Evolutionary conservation across 2,888 invertebrate species (phyloP).

Genomic region (Melinaea marsaeus): DNA sequence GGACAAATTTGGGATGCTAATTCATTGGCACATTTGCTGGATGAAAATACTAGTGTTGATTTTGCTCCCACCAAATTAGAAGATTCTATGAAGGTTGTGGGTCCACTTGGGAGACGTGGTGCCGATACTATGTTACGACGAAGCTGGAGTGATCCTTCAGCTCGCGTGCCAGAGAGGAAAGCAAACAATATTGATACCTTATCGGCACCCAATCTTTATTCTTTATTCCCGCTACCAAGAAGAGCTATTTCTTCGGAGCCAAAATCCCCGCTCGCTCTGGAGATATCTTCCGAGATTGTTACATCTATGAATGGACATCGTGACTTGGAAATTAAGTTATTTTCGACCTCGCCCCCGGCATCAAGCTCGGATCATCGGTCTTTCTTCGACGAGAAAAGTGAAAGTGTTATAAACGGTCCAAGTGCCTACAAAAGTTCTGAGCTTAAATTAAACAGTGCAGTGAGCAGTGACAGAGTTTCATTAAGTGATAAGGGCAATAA

Average conservation of each 20-base stretch:
- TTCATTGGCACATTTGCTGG: conserved; percentile 73
- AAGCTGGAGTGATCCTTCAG: conserved; percentile 82
- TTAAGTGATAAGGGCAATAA: conserved; percentile 58
- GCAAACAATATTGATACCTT: conserved; percentile 54
- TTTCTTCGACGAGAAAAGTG: conserved; percentile 73
- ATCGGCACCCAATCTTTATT: conserved; percentile 70
- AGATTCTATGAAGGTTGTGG: conserved; percentile 73
- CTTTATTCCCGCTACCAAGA: conserved; percentile 67
- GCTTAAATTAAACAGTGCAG: conserved; percentile 67
- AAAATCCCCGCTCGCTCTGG: conserved; percentile 73
- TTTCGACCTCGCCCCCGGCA: conserved; percentile 79
- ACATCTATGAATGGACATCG: conserved; percentile 87
- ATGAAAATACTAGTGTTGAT: conserved; percentile 70
- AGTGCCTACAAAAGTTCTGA: conserved; percentile 58
- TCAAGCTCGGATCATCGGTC: conserved; percentile 66
- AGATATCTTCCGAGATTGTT: conserved; percentile 87
- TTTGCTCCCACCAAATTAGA: conserved; percentile 72
- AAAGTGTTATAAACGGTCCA: conserved; percentile 68
- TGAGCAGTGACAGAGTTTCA: conserved; percentile 60
- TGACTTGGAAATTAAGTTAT: conserved; percentile 88
- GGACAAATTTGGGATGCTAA: conserved; percentile 87
- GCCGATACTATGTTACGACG: conserved; percentile 72
- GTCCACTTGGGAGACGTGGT: conserved; percentile 60
- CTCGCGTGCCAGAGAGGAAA: conserved; percentile 64
- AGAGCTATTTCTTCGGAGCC: conserved; percentile 64